Evolutionary conservation across 2,888 invertebrate species (phyloP).

Genomic region (Thymelicus acteon): DNA sequence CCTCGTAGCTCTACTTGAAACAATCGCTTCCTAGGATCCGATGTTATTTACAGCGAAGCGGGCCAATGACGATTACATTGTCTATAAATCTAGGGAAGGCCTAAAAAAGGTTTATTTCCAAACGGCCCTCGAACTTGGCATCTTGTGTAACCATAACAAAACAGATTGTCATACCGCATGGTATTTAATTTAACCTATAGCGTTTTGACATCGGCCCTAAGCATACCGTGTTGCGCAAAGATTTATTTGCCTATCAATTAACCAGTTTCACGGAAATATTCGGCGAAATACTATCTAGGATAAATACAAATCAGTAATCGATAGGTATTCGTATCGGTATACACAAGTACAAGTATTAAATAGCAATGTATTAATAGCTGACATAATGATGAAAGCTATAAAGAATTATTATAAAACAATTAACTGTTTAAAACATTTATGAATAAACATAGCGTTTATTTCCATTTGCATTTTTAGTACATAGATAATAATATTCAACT

Average conservation of each 20-base stretch:
- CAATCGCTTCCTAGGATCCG: too few species aligned
- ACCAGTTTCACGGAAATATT: conserved; percentile 22
- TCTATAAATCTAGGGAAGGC: background rate
- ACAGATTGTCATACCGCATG: conserved; percentile 31
- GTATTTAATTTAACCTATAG: conserved; percentile 23
- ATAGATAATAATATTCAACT: too few species aligned
- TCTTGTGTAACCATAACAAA: conserved; percentile 34
- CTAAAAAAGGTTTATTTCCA: conserved; percentile 16
- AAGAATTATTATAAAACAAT: too few species aligned
- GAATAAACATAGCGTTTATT: too few species aligned
- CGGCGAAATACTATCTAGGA: conserved; percentile 1
- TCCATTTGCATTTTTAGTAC: too few species aligned
- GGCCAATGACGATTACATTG: background rate
- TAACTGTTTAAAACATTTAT: too few species aligned
- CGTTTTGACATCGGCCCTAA: conserved; percentile 33
- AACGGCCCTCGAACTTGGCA: conserved; percentile 12
- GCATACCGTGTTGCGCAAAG: conserved; percentile 22
- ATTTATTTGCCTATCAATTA: conserved; percentile 26
- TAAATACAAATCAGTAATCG: background rate
- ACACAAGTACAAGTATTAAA: too few species aligned
- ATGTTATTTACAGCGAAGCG: background rate
- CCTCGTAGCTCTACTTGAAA: too few species aligned
- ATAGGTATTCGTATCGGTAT: too few species aligned
- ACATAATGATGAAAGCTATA: too few species aligned
- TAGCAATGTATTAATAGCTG: too few species aligned